Conservation (phyloP, 2,797 vertebrate species). For the Gymnopithys bicolor region DNA sequence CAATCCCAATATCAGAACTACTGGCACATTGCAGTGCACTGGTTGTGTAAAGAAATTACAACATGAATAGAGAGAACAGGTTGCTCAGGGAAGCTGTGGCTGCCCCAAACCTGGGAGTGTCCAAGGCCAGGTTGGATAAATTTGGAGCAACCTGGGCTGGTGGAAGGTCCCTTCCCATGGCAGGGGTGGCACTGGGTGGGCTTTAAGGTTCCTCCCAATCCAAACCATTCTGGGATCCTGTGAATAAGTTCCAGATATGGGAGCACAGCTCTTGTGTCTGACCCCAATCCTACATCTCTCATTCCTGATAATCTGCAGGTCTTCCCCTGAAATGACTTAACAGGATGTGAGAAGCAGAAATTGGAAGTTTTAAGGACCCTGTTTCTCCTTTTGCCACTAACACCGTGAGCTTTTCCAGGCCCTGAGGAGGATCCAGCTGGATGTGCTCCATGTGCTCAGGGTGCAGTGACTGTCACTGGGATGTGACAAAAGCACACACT, state of each 20-base stretch:
- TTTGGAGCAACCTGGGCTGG: rapidly evolving
- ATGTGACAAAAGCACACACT: neutral
- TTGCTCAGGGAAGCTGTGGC: rapidly evolving
- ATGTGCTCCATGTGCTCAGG: neutral
- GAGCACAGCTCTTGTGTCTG: neutral
- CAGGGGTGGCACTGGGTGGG: rapidly evolving
- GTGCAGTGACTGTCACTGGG: neutral
- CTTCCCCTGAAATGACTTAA: neutral
- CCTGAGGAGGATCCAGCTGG: neutral
- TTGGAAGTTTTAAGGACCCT: rapidly evolving
- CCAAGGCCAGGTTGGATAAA: rapidly evolving
- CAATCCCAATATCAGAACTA: rapidly evolving
- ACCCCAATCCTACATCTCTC: neutral
- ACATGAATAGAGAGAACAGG: neutral
- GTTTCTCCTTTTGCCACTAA: neutral
- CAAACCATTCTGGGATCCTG: neutral
- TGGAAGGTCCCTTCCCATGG: neutral
- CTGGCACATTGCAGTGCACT: neutral
- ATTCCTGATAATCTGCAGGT: neutral
- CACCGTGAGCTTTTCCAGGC: neutral
- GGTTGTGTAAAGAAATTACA: neutral
- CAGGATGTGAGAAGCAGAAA: neutral
- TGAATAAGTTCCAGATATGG: neutral
- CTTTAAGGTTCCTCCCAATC: neutral
- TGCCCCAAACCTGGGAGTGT: neutral